Evolutionary conservation across 2,113 vertebrate species (phyloP), one percentile per base, ranked within the genome.

Genomic region (Rhizomys pruinosus): DNA sequence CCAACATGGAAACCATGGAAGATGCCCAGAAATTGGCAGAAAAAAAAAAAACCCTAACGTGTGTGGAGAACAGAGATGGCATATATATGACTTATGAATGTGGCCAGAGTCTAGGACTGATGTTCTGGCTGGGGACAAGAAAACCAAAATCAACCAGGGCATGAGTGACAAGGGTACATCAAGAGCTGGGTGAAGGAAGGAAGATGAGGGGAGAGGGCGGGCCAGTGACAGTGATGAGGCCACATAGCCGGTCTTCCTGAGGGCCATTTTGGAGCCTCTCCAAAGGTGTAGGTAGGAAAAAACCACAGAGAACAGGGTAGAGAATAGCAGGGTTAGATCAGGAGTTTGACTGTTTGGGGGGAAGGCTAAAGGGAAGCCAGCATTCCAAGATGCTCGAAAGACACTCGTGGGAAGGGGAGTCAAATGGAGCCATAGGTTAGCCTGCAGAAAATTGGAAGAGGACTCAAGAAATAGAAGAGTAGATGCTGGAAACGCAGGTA

Each of bases 251-350:
- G 64, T 44, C 64, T 59, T 85, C 47, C 23, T 74, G 47, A 72
- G 77, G 55, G 3, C 57, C 92, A 19, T 63, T 66, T n/a, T 3
- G n/a, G 63, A 76, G 64, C 39, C 3, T 4, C 27, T 66, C 74
- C 80, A 47, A 44, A 44, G 39, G 64, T 29, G 20, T 47, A n/a
- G 39, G 9, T 66, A 8, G 42, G 39, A 64, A 37, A 77, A 55
- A 88, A 32, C 39, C n/a, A n/a, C n/a, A 13, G 29, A 20, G 2
- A n/a, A 3, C 23, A 37, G 64, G 17, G 17, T 13, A 37, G 32
- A 8, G 79, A 4, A 23, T 22, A 2, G 12, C 0, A 15, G 27
- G 4, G 11, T 11, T 68, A 34, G 20, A 44, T 37, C 7, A 1
- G 44, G 10, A 32, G 16, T 64, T 39, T 0, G 34, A 20, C 29